phyloP scores from a whole-genome alignment of 2,797 vertebrate species.

The Lithobates pipiens region DNA sequence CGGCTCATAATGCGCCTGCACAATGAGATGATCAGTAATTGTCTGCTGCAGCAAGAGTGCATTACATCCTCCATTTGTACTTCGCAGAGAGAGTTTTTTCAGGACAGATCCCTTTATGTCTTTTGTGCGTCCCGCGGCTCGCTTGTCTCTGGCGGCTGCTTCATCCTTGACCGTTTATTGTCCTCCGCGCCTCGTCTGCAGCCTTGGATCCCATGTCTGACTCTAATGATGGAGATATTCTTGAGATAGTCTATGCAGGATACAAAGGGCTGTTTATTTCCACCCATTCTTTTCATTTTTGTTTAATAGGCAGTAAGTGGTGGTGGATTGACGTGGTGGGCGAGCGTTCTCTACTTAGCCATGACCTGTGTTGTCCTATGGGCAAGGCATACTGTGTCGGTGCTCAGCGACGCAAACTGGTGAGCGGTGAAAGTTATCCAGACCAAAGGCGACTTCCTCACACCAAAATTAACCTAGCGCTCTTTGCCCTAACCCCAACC shows the following conservation, averaged over 20 bases:
- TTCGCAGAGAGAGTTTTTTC: neutral
- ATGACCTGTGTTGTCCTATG: too few relatives aligned
- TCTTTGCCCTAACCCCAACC: too few relatives aligned
- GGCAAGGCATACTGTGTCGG: too few relatives aligned
- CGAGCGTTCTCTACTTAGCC: too few relatives aligned
- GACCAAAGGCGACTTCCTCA: too few relatives aligned
- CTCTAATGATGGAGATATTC: constrained; percentile 1
- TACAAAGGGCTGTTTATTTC: neutral
- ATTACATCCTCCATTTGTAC: neutral
- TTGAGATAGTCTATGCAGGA: neutral
- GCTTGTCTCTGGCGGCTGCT: neutral
- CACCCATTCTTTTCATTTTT: neutral
- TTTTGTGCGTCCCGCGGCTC: constrained; percentile 12
- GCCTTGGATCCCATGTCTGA: neutral
- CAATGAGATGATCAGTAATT: constrained; percentile 27
- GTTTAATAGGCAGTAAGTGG: too few relatives aligned
- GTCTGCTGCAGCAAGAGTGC: neutral
- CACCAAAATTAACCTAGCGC: too few relatives aligned
- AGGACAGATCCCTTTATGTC: constrained; percentile 25
- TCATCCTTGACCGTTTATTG: constrained; percentile 12
- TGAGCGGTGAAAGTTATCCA: too few relatives aligned
- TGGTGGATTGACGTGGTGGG: too few relatives aligned
- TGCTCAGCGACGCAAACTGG: too few relatives aligned
- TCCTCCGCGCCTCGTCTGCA: neutral
- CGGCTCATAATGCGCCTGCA: constrained; percentile 10